Percentiles rank a stretch among this genome's conserved stretches.
phyloP scores from a whole-genome alignment of 2,797 vertebrate genomes.

The Brachyalestes nurse region DNA sequence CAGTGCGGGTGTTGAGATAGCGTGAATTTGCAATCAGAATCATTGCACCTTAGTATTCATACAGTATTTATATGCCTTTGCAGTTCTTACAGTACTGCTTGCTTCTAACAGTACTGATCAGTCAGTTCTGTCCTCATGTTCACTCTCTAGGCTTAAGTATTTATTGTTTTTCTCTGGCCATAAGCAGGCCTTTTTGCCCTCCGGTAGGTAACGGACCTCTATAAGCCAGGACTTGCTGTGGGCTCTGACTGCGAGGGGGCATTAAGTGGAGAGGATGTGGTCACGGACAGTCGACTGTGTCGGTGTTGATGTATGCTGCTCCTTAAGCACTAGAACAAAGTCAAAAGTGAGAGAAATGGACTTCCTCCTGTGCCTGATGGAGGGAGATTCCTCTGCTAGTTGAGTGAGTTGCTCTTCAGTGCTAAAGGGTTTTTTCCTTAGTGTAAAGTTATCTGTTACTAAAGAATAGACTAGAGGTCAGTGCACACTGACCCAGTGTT shows the following conservation, averaged over 20 bases:
- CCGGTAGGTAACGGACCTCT: constrained; percentile 23
- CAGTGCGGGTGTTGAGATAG: neutral
- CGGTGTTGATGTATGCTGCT: constrained; percentile 51
- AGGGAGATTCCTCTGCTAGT: constrained; percentile 9
- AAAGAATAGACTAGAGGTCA: neutral
- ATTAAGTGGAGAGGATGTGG: constrained; percentile 61
- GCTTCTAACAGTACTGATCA: neutral
- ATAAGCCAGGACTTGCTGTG: neutral
- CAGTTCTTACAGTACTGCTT: neutral
- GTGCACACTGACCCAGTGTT: neutral
- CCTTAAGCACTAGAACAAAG: constrained; percentile 35
- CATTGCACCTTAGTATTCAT: neutral
- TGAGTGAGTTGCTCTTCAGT: neutral
- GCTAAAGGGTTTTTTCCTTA: neutral
- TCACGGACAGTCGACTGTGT: constrained; percentile 56
- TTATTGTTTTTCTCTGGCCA: constrained; percentile 32
- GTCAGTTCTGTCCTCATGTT: constrained; percentile 6
- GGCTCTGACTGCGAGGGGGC: constrained; percentile 39
- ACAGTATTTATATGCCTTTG: neutral
- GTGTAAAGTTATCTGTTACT: neutral
- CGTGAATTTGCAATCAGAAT: neutral
- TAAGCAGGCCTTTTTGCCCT: constrained; percentile 9
- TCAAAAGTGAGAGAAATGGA: constrained; percentile 46
- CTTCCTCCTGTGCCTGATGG: constrained; percentile 26
- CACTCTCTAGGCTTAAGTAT: constrained; percentile 23